Evolutionary conservation across 2,888 invertebrate genomes (phyloP).

Genomic region (Prosapia bicincta): DNA sequence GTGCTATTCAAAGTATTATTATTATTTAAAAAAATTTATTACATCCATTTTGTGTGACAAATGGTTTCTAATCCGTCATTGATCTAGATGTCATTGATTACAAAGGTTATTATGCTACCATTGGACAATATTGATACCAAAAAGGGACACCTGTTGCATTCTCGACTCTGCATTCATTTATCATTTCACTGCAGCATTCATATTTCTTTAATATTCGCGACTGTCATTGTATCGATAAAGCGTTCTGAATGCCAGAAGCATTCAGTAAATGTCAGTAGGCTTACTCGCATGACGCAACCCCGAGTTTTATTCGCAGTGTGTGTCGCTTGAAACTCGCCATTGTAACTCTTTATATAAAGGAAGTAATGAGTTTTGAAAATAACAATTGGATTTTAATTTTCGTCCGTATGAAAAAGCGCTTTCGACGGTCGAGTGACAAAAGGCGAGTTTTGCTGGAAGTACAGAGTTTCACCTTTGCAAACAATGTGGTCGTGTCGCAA

Average conservation of each 20-base stretch:
- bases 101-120: neutral
- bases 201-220: neutral
- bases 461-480: neutral
- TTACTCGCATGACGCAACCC: neutral
- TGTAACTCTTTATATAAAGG: neutral
- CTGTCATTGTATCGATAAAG: neutral
- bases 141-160: neutral
- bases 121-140: neutral
- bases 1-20: too few relatives aligned
- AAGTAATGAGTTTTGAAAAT: neutral
- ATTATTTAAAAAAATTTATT: too few relatives aligned
- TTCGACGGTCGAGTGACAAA: neutral
- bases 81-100: neutral
- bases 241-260: neutral
- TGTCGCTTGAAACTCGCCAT: neutral
- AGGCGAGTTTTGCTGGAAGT: neutral
- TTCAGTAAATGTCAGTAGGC: neutral
- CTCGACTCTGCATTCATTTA: neutral
- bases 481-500: neutral
- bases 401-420: neutral
- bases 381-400: neutral
- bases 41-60: too few relatives aligned
- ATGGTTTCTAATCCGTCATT: too few relatives aligned
- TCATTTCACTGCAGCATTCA: neutral
- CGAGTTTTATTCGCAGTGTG: neutral